Conservation (phyloP, 2,797 vertebrate species). For the Chromis chromis region DNA sequence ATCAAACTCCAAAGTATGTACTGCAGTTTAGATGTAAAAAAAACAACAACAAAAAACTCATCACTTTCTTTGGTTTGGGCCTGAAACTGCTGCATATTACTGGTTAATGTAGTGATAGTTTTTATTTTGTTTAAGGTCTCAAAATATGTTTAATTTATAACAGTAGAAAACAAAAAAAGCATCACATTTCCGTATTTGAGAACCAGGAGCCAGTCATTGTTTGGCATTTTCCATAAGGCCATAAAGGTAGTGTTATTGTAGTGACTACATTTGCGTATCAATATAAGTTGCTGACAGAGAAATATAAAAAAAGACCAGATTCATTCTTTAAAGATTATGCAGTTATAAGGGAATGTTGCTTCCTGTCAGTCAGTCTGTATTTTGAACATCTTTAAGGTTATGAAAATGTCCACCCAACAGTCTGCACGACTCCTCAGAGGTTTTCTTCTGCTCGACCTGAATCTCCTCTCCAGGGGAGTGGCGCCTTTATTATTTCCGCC, state of each 20-base stretch:
- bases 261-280: too few species aligned
- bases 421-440: constrained; percentile 20
- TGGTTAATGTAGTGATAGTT: too few species aligned
- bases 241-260: too few species aligned
- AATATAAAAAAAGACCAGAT: too few species aligned
- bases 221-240: neutral
- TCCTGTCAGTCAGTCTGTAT: neutral
- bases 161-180: neutral
- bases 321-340: neutral
- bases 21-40: too few species aligned
- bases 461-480: constrained; percentile 30
- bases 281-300: neutral
- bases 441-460: constrained; percentile 51
- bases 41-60: too few species aligned
- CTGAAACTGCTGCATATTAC: neutral
- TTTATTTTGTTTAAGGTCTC: too few species aligned
- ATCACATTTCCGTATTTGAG: neutral
- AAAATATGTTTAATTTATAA: too few species aligned
- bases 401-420: constrained; percentile 10
- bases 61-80: too few species aligned
- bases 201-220: too few species aligned
- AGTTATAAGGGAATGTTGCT: neutral
- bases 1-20: too few species aligned
- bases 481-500: constrained; percentile 56
- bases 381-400: constrained; percentile 1